A percentile compares a stretch with the other conserved stretches of the same genome.
phyloP scores from a whole-genome alignment of 2,888 invertebrate genomes.

The Hypomecis punctinalis region DNA sequence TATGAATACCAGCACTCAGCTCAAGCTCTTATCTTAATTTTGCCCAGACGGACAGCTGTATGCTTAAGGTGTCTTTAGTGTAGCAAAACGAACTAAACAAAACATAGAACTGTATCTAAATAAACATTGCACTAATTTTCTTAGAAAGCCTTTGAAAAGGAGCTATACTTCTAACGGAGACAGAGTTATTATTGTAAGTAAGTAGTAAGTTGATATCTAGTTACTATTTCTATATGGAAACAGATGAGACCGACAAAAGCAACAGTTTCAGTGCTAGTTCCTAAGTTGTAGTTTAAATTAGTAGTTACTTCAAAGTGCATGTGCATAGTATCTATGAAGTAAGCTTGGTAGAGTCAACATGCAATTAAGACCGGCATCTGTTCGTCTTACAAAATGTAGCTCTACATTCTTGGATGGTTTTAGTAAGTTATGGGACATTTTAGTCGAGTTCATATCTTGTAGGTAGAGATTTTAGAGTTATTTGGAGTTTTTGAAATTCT shows the following conservation, averaged over 20 bases:
- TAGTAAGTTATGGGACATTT: constrained; percentile 15
- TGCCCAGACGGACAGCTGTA: constrained; percentile 26
- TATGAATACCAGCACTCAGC: constrained; percentile 15
- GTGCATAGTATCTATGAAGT: constrained; percentile 8
- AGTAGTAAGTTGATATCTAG: too few relatives aligned
- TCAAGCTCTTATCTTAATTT: constrained; percentile 15
- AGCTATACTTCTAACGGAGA: constrained; percentile 4
- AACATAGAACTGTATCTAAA: constrained; percentile 12
- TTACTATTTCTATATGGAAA: too few relatives aligned
- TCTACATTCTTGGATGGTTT: constrained; percentile 22
- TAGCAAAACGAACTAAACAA: constrained; percentile 5
- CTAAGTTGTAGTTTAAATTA: constrained; percentile 6
- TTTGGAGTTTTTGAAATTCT: background rate
- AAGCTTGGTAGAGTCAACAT: constrained; percentile 14
- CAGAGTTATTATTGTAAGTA: background rate
- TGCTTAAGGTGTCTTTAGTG: background rate
- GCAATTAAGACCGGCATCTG: constrained; percentile 35
- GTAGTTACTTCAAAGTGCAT: background rate
- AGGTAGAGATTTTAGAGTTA: background rate
- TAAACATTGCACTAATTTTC: background rate
- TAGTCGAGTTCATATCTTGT: constrained; percentile 9
- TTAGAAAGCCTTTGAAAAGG: background rate
- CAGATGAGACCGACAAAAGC: background rate
- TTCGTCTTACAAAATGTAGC: constrained; percentile 21
- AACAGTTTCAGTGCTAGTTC: constrained; percentile 3